Evolutionary conservation across 2,113 vertebrate species (phyloP), one percentile per base, ranked within the genome.

Genomic region (Tiliqua scincoides): DNA sequence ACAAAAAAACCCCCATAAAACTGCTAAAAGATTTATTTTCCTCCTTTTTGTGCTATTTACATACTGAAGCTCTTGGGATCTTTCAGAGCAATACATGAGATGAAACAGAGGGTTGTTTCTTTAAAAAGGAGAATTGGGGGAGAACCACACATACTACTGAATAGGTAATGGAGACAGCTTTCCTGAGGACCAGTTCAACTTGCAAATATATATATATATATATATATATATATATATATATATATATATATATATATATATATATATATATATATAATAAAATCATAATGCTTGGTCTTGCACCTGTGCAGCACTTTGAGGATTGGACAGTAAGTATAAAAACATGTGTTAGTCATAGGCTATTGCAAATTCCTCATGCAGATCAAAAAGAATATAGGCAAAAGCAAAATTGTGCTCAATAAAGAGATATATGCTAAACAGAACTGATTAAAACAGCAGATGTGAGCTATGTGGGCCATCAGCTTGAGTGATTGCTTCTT

Each of bases 11-110:
- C n/a, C n/a, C n/a, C 18, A 70, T 0, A 65, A 87, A 88, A 27
- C 78, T 79, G 70, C 71, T 84, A 54, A 84, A 91, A 93, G 75
- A 83, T 68, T 84, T 83, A 7, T 89, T 92, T 91, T 86, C 30
- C 40, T 30, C 10, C 11, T 20, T 1, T 82, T 2, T n/a, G 65
- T 81, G 63, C 25, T 76, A 81, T 72, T 88, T 89, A 85, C n/a
- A 91, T 82, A 86, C 83, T 88, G 37, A 86, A 89, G 3, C 15
- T 11, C 17, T 21, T 15, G 48, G 74, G 40, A 21, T 54, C 68
- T 25, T 84, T 73, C 18, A 5, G 21, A 84, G 5, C 77, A 89
- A 59, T 87, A 88, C 74, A 25, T 23, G 17, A 92, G 48, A 62
- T 3, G 84, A 91, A 89, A 91, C 76, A 89, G n/a, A 84, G 67